phyloP scores from a whole-genome alignment of 2,797 vertebrate species.

The Anguilla megastoma region DNA sequence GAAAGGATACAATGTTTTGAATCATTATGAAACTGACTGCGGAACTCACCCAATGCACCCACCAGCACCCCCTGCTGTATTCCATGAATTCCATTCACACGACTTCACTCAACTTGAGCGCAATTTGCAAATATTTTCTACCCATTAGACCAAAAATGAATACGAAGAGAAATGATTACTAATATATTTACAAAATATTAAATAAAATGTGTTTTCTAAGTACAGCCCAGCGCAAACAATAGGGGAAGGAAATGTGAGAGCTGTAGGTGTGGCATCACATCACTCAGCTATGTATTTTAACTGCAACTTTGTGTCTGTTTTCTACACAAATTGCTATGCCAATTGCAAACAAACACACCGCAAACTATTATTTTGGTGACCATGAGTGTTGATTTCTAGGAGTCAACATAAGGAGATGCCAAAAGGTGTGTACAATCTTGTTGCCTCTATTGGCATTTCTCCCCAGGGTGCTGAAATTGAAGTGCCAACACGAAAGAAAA shows the following conservation, averaged over 20 bases:
- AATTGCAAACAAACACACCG: neutral
- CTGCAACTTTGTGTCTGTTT: neutral
- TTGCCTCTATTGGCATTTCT: neutral
- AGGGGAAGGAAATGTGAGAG: neutral
- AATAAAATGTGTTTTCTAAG: neutral
- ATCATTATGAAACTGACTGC: neutral
- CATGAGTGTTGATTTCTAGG: neutral
- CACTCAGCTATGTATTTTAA: neutral
- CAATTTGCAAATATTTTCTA: neutral
- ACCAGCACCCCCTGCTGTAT: conserved; percentile 42
- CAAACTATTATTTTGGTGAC: neutral
- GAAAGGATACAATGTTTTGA: neutral
- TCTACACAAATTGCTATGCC: neutral
- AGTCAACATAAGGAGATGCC: neutral
- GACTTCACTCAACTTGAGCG: neutral
- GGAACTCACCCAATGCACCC: conserved; percentile 21
- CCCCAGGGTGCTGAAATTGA: neutral
- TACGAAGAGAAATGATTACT: neutral
- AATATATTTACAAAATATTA: neutral
- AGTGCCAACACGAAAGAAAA: neutral
- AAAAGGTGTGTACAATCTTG: neutral
- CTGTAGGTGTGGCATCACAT: neutral
- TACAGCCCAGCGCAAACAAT: neutral
- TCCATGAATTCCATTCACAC: neutral
- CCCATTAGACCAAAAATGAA: neutral